Conservation (phyloP, 2,888 invertebrate genomes). For the Eupithecia pulchellata region DNA sequence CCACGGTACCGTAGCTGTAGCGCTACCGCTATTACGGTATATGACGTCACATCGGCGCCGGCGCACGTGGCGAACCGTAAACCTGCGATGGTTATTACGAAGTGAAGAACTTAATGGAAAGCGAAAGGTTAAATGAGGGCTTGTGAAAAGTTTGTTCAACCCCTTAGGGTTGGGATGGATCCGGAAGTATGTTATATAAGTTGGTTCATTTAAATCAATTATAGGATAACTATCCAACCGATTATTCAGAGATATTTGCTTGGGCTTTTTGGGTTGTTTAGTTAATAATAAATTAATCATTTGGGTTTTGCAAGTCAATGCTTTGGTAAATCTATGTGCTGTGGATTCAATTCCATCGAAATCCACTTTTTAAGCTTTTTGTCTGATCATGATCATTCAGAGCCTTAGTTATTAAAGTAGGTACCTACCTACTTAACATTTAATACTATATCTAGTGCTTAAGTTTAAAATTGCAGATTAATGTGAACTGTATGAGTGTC, state of each 20-base stretch:
- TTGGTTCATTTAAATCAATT: background rate
- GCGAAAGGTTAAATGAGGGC: background rate
- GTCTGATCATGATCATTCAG: no score
- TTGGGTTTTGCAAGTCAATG: no score
- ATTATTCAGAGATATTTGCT: background rate
- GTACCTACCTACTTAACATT: no score
- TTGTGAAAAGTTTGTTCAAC: background rate
- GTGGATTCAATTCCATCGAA: background rate
- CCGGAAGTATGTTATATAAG: background rate
- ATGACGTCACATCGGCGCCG: slow-evolving; percentile 62
- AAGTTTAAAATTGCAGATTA: no score
- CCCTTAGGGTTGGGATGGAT: background rate
- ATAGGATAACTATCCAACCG: background rate
- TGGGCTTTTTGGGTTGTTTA: background rate
- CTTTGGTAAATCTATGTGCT: background rate
- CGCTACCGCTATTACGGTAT: slow-evolving; percentile 56
- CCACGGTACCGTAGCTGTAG: slow-evolving; percentile 19
- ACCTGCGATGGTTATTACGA: slow-evolving; percentile 29
- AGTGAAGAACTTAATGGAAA: slow-evolving; percentile 39
- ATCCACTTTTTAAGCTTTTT: no score
- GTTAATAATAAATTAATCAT: no score
- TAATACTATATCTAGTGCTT: no score
- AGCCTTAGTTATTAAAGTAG: no score
- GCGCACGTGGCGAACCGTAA: slow-evolving; percentile 54
- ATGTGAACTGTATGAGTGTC: no score